Evolutionary conservation across 2,797 vertebrate species (phyloP).

Genomic region (Garrulus glandarius): DNA sequence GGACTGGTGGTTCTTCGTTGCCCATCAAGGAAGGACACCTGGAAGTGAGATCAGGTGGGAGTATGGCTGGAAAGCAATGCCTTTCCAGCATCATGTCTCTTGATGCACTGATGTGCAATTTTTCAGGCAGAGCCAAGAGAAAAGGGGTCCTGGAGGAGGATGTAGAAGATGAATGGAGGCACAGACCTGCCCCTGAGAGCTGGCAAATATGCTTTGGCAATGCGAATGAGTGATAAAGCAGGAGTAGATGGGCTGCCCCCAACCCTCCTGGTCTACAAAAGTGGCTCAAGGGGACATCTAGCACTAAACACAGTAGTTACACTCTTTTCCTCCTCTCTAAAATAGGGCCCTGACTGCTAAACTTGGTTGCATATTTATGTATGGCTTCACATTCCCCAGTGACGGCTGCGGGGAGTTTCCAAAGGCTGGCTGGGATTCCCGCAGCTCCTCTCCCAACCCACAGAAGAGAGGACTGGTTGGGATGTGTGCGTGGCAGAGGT

Average conservation of each 20-base stretch:
- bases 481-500: background rate
- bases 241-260: background rate
- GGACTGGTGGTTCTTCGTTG: background rate
- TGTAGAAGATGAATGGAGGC: background rate
- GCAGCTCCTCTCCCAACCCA: background rate
- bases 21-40: background rate
- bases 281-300: background rate
- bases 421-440: background rate
- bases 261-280: background rate
- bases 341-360: background rate
- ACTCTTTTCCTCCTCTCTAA: background rate
- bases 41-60: background rate
- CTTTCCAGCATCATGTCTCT: background rate
- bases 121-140: background rate
- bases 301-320: background rate
- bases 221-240: accelerated
- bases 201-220: background rate
- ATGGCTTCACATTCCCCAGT: accelerated
- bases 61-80: accelerated
- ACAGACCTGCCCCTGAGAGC: background rate
- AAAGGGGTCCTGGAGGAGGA: background rate
- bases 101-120: background rate
- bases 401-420: background rate
- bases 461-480: accelerated
- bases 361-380: accelerated